phyloP scores from a whole-genome alignment of 2,888 invertebrate species.

The Xestoiulus laeticollis region DNA sequence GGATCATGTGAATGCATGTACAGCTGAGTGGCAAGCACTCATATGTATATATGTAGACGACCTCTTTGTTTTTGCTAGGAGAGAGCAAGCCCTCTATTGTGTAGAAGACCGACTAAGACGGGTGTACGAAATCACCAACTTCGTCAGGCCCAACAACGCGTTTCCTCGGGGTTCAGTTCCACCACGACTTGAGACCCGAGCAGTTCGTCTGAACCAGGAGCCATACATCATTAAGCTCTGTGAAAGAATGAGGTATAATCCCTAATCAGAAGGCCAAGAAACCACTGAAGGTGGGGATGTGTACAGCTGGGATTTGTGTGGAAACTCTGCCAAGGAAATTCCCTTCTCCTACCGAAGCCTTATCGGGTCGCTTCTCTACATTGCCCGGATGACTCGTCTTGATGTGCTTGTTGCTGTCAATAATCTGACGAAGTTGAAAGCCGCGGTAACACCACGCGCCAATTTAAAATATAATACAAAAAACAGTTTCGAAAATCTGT shows the following conservation, averaged over 20 bases:
- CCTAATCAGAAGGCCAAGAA: not conserved
- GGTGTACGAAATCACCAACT: not conserved
- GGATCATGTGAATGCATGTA: too few relatives aligned
- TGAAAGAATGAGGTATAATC: not conserved
- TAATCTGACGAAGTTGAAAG: not conserved
- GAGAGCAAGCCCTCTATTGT: not conserved
- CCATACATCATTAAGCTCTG: not conserved
- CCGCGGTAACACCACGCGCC: too few relatives aligned
- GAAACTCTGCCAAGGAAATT: not conserved
- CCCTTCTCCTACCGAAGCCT: not conserved
- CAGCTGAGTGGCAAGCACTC: too few relatives aligned
- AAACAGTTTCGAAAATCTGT: too few relatives aligned
- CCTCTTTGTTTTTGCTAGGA: not conserved
- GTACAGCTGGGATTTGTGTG: not conserved
- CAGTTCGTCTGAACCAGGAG: not conserved
- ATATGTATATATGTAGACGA: not conserved
- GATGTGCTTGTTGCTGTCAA: not conserved
- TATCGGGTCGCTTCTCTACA: not conserved
- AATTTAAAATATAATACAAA: too few relatives aligned
- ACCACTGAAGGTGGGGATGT: not conserved
- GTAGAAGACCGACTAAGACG: not conserved
- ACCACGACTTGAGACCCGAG: not conserved
- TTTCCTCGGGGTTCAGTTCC: not conserved
- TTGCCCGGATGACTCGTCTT: not conserved
- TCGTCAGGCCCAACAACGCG: not conserved